Evolutionary conservation across 2,797 vertebrate species (phyloP), one percentile per base, ranked within the genome.

Genomic region (Lophius americanus): DNA sequence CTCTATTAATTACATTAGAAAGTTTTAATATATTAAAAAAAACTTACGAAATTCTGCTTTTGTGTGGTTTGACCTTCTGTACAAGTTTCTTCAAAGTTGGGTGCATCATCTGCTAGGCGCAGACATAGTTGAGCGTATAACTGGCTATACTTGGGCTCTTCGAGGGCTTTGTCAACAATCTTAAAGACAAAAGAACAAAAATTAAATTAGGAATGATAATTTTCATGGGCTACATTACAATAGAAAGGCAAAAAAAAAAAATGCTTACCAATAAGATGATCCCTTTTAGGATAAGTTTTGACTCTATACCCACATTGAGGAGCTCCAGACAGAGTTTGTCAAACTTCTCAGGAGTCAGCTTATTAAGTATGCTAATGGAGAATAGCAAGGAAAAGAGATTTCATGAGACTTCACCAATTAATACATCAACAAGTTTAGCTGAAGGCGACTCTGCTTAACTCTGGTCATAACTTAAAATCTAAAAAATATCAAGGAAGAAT

Each of bases 321-420:
- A 99, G 97, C 95, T 99, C 98, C 96, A 98, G 96, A 95, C 98
- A 99, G 96, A 99, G 95, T 95, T 99, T 99, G 96, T 99, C 98
- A 94, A 99, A 99, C 96, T 98, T 99, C 85, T 99, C 98, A 93
- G 98, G 98, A 93, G 97, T 98, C 95, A 99, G 95, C 91, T 99
- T 99, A 94, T 99, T 99, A 91, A 99, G 94, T 95, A 99, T 99
- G 95, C 97, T 99, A 5, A 71, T 14, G 9, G 60, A 54, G 8
- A 49, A 0, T 6, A 72, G 9, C 3, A 9, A 68, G 14, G 13
- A 50, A 12, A 58, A 32, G 2, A 9, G 2, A 2, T 5, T 3
- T 5, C 1, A 60, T 32, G 13, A 4, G 6, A 47, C 6, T 3
- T 6, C 11, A n/a, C 6, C 35, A 38, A n/a, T 5, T 10, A 4